A percentile compares a stretch with the other conserved stretches of the same genome.
phyloP scores from a whole-genome alignment of 2,888 invertebrate species.

The Lasioglossum marginatum region DNA sequence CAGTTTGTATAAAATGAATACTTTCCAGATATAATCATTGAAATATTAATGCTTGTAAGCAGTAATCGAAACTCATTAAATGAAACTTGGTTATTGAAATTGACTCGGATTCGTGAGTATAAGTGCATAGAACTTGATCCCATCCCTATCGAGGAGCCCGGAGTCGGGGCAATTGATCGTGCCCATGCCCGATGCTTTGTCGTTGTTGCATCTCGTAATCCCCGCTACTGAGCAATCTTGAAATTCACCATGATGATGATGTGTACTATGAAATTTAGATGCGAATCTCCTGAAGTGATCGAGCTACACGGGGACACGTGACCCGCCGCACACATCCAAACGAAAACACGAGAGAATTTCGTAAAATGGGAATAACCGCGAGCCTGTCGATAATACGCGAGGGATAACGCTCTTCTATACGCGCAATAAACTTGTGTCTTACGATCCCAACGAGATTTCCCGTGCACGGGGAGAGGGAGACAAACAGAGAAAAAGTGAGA shows the following conservation, averaged over 20 bases:
- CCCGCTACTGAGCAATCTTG: background rate
- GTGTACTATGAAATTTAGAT: slow-evolving; percentile 51
- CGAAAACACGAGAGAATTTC: background rate
- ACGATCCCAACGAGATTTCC: background rate
- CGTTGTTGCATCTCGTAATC: background rate
- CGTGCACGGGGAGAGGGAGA: background rate
- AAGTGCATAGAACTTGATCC: no score
- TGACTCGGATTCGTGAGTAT: no score
- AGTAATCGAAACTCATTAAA: no score
- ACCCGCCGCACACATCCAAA: background rate
- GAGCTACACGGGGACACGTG: slow-evolving; percentile 8
- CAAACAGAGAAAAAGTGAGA: background rate
- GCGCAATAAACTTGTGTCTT: background rate
- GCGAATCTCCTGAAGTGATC: slow-evolving; percentile 39
- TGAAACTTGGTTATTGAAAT: no score
- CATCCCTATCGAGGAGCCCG: no score
- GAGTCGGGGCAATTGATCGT: background rate
- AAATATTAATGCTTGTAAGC: no score
- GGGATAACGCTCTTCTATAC: background rate
- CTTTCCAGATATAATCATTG: no score
- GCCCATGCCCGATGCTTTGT: background rate
- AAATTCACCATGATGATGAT: slow-evolving; percentile 13
- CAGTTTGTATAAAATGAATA: no score
- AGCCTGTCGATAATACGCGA: slow-evolving; percentile 1
- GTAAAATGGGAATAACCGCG: slow-evolving; percentile 1